Conservation (phyloP, 1,140 invertebrate genomes). For the Elysia chlorotica region DNA sequence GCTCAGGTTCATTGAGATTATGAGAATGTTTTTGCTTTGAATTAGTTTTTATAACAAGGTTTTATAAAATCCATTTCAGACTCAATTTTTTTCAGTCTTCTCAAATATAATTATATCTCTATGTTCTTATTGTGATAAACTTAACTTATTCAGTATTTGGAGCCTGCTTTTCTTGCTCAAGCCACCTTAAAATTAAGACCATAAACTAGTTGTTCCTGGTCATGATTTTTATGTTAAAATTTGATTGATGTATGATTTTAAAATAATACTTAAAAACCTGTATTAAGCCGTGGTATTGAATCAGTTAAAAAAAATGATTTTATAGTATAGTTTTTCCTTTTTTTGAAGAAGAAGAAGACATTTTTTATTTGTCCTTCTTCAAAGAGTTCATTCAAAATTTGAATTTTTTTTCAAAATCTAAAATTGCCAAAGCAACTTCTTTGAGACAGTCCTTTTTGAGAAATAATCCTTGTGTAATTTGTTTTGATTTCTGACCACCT, state of each 20-base stretch:
- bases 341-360: not conserved
- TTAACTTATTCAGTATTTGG: not conserved
- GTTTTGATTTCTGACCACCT: not conserved
- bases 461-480: not conserved
- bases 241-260: no score
- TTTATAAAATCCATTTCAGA: not conserved
- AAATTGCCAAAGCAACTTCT: not conserved
- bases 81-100: not conserved
- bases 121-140: not conserved
- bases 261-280: no score
- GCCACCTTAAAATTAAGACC: not conserved
- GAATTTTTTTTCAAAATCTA: no score
- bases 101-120: not conserved
- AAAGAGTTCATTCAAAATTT: no score
- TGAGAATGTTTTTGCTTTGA: no score
- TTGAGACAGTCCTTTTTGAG: not conserved
- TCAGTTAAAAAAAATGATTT: no score
- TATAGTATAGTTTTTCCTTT: not conserved
- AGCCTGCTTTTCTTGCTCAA: not conserved
- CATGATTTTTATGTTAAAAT: no score
- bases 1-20: no score
- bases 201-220: no score
- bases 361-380: no score
- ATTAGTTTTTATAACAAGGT: not conserved
- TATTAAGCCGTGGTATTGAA: no score